phyloP scores from a whole-genome alignment of 2,888 invertebrate species.

The Polietes domitor region DNA sequence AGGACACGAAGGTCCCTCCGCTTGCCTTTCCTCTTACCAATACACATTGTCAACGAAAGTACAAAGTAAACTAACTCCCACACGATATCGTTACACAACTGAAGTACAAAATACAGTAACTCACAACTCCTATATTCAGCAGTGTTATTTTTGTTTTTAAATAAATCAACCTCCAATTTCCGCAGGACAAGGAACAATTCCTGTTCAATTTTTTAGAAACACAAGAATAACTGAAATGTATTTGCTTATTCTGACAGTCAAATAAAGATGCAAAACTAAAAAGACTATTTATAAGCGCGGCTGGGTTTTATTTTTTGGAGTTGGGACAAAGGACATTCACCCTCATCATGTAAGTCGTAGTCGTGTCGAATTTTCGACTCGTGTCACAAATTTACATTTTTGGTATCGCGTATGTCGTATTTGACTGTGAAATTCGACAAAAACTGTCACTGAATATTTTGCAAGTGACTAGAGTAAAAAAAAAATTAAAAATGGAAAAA shows the following conservation, averaged over 20 bases:
- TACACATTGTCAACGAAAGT: constrained; percentile 51
- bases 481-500: too few relatives aligned
- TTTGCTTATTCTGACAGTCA: constrained; percentile 45
- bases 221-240: constrained; percentile 37
- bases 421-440: too few relatives aligned
- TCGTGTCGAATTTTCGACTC: too few relatives aligned
- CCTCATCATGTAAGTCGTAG: too few relatives aligned
- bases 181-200: constrained; percentile 16
- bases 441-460: too few relatives aligned
- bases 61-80: constrained; percentile 43
- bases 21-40: neutral
- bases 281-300: neutral
- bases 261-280: constrained; percentile 61
- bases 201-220: constrained; percentile 30
- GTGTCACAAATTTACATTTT: too few relatives aligned
- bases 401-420: too few relatives aligned
- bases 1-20: neutral
- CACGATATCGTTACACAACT: constrained; percentile 46
- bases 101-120: constrained; percentile 61
- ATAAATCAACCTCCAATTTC: constrained; percentile 14
- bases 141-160: constrained; percentile 69
- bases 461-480: too few relatives aligned
- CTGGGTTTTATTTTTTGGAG: too few relatives aligned
- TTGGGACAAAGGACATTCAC: neutral
- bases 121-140: constrained; percentile 53